Conservation (phyloP, 2,113 vertebrate species). For the Anhinga anhinga region DNA sequence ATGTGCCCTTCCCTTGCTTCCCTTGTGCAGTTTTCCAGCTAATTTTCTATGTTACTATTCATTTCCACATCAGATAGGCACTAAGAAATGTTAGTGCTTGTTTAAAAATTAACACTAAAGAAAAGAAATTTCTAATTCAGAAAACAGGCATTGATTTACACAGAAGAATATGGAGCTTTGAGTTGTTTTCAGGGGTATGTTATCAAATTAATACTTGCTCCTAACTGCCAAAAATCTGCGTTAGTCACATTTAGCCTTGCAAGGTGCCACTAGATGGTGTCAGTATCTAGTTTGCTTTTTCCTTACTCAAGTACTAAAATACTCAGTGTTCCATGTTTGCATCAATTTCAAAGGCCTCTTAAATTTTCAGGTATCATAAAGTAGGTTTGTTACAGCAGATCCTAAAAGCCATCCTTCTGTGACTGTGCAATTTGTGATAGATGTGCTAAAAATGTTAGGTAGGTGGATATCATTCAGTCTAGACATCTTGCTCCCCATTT, state of each 20-base stretch:
- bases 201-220: neutral
- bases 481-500: neutral
- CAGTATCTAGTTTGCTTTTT: constrained; percentile 39
- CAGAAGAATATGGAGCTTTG: neutral
- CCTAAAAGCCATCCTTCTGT: neutral
- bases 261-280: constrained; percentile 65
- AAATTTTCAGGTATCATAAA: neutral
- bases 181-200: neutral
- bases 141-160: neutral
- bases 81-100: neutral
- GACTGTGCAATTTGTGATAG: neutral
- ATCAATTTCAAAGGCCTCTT: neutral
- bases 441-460: neutral
- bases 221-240: neutral
- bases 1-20: neutral
- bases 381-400: neutral
- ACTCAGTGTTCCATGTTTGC: neutral
- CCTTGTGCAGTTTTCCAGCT: neutral
- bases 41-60: neutral
- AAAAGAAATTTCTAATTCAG: neutral
- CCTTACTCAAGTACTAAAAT: neutral
- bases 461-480: neutral
- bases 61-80: neutral
- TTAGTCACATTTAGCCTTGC: constrained; percentile 3
- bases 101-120: neutral